These are phyloP conservation scores for Caranx ignobilis DNA, from an alignment of 2,113 vertebrate genomes.

Conservation along the genomic window DNA sequence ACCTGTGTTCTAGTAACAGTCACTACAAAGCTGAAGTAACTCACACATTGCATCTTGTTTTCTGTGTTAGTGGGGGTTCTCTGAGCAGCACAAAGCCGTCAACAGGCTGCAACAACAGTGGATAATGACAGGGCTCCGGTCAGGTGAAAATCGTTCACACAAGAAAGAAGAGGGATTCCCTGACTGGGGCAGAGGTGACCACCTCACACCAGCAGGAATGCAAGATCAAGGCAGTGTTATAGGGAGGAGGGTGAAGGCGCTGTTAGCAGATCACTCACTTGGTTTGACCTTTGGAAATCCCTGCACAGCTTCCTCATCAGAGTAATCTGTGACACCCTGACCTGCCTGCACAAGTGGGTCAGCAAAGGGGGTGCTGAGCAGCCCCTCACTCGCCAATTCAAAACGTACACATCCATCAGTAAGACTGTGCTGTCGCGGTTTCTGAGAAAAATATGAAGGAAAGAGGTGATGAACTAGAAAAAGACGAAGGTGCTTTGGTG, in stretches of 20 bases:
- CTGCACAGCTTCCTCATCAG: slow-evolving; percentile 44
- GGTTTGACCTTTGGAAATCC: slow-evolving; percentile 62
- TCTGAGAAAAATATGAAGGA: not conserved
- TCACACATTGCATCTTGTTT: not conserved
- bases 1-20: slow-evolving; percentile 15
- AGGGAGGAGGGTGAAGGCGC: slow-evolving; percentile 1
- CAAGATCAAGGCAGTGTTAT: slow-evolving; percentile 54
- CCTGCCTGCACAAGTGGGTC: slow-evolving; percentile 8
- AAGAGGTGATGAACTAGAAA: not conserved
- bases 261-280: slow-evolving; percentile 55
- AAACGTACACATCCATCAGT: slow-evolving; percentile 1
- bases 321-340: slow-evolving; percentile 13
- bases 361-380: not conserved
- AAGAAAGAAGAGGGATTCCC: slow-evolving; percentile 9
- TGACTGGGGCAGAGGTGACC: slow-evolving; percentile 23
- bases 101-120: slow-evolving; percentile 32
- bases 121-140: slow-evolving; percentile 28
- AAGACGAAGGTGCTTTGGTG: not conserved
- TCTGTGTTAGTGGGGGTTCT: slow-evolving; percentile 27
- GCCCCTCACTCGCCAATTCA: not conserved
- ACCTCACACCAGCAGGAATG: slow-evolving; percentile 21
- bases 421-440: not conserved
- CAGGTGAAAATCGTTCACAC: slow-evolving; percentile 48
- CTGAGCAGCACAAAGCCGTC: slow-evolving; percentile 38
- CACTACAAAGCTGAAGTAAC: slow-evolving; percentile 20